phyloP scores from a whole-genome alignment of 2,113 vertebrate species.

The Gallinago jamesoni region DNA sequence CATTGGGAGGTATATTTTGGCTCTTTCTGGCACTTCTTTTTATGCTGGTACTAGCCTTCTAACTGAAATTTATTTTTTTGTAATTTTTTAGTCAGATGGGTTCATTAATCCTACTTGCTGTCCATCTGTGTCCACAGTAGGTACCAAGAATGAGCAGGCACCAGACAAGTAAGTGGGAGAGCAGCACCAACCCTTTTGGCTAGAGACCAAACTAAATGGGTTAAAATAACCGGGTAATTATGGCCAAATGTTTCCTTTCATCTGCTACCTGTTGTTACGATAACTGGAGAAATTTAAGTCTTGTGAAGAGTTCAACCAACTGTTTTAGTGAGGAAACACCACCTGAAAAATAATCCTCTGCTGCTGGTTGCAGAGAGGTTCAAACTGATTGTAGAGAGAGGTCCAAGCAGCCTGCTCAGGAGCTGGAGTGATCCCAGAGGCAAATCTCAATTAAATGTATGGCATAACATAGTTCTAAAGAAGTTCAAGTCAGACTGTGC shows the following conservation, averaged over 20 bases:
- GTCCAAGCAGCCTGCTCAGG: not conserved
- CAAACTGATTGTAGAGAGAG: not conserved
- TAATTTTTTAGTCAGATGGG: not conserved
- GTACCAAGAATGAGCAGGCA: not conserved
- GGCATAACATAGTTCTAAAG: not conserved
- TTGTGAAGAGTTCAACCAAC: not conserved
- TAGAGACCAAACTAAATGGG: not conserved
- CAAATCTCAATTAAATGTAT: not conserved
- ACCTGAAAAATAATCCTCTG: not conserved
- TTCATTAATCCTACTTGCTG: not conserved
- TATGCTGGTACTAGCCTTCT: not conserved
- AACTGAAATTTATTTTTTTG: not conserved
- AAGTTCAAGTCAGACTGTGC: not conserved
- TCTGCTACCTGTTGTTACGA: not conserved
- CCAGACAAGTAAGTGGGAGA: not conserved
- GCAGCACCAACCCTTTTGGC: not conserved
- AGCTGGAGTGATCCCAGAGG: not conserved
- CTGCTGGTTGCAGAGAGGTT: not conserved
- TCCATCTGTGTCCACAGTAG: not conserved
- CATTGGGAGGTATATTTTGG: not conserved
- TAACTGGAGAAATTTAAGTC: not conserved
- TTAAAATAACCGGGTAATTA: not conserved
- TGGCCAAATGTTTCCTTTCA: not conserved
- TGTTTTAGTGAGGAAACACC: not conserved
- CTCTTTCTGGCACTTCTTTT: not conserved